Base-by-base conservation (phyloP, 2,888 invertebrate species). In the Elaeidobius kamerunicus region DNA sequence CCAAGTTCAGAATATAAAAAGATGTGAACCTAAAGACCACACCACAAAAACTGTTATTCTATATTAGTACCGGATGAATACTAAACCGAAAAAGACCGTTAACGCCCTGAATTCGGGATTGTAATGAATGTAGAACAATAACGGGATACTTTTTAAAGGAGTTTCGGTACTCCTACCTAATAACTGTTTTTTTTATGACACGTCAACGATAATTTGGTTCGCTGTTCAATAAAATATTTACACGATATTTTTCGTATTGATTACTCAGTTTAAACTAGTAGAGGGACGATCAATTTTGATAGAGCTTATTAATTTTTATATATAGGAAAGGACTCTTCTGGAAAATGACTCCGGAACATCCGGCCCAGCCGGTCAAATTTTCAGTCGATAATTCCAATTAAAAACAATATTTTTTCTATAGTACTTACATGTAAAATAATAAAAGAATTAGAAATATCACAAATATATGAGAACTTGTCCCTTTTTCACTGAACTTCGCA, bases 151-250 rank as follows among this genome's bases (percentile, higher is more conserved):
- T 28, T 30, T 23, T 6, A 16, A 23, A 7, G 36, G 19, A 7
- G 15, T 23, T 36, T 16, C 23, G 19, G 11, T 16, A 16, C 23
- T 19, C 23, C 17, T 9, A 38, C 16, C 16, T 15, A 15, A 36
- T 46, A 38, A 36, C 46, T 36, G 46, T 38, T 28, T 46, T 36
- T 46, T 38, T 40, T 9, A 17, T 30, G 47, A 47, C 47, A 47
- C 47, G 47, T 41, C 41, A 28, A 20, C 19, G 5, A 11, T 20
- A 18, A 38, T 15, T 15, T 7, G 30, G 12, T 11, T 30, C 9
- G 6, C 17, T 36, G 11, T 4, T 34, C 14, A 28, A 28, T 2
- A 28, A 12, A 3, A 28, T n/a, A 28, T n/a, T n/a, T n/a, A n/a
- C n/a, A n/a, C n/a, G n/a, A n/a, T n/a, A n/a, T n/a, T n/a, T n/a